Percentiles rank a stretch among this genome's conserved stretches.
phyloP scores from a whole-genome alignment of 2,113 vertebrate genomes.

The Oplegnathus fasciatus region DNA sequence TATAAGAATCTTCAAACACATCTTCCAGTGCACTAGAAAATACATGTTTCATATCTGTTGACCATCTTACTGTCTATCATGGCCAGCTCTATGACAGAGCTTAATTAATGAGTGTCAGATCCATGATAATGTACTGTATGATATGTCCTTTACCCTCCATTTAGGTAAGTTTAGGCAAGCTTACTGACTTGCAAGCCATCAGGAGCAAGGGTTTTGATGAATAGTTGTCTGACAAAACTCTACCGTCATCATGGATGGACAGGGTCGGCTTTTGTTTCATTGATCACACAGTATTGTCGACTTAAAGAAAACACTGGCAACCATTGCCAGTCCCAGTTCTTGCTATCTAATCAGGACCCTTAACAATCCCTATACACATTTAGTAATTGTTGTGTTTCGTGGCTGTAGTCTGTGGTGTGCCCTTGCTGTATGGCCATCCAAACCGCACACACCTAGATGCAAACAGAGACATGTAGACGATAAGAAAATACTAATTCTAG shows the following conservation, averaged over 20 bases:
- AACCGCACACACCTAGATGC: neutral
- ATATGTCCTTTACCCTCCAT: neutral
- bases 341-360: neutral
- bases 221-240: neutral
- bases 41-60: neutral
- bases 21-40: neutral
- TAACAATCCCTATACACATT: neutral
- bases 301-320: neutral
- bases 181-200: neutral
- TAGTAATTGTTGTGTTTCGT: neutral
- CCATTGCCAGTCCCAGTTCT: neutral
- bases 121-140: neutral
- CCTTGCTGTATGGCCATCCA: neutral
- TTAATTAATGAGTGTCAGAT: neutral
- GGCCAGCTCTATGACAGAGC: neutral
- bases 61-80: neutral
- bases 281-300: neutral
- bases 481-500: constrained; percentile 7
- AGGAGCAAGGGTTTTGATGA: neutral
- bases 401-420: neutral
- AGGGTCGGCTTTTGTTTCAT: neutral
- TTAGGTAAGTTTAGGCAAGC: neutral
- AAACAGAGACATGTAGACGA: neutral
- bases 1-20: neutral
- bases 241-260: neutral